Base-by-base conservation (phyloP, 2,797 vertebrate genomes). In the Catostomus latipinnis region DNA sequence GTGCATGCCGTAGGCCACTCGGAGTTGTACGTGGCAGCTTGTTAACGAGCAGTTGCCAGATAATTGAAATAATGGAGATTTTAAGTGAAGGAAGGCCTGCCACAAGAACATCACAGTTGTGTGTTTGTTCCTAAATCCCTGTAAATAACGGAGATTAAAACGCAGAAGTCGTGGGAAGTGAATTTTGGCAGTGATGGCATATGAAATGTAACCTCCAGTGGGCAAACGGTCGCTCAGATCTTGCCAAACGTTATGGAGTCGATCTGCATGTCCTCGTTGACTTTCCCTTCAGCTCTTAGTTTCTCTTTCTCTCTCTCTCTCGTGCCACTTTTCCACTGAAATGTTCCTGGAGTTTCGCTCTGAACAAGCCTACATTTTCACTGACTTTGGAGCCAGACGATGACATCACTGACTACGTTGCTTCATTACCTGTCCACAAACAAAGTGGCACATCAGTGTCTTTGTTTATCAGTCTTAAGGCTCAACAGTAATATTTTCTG, bases 31-130 rank as follows among this genome's bases (percentile, higher is more conserved):
- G 50, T 72, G 60, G 61, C 71, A 34, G 14, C 16, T 22, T 48
- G 62, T 79, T 83, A 83, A 85, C 65, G 79, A 81, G 81, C 22
- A 43, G 82, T 58, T 76, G 80, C 65, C 74, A 81, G 80, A 68
- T 83, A 80, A 84, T 82, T 82, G 80, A 86, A 74, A 82, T 78
- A 71, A 71, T 56, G 52, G 52, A 46, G 2, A 0, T 43, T 56
- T 54, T 56, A 58, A 50, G 61, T n/a, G 13, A 1, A 71, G 11
- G 14, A n/a, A 68, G 53, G 52, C 22, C 62, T 65, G 62, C 6
- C 62, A 14, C 62, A 7, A 65, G 34, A 13, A 12, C 43, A 13
- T 63, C 61, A 46, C 61, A 43, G 61, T 8, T 65, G 43, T 46
- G 62, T 14, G 13, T 65, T 65, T 65, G 43, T 45, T 5, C 12